Evolutionary conservation across 1,140 invertebrate species (phyloP), one percentile per base, ranked within the genome.

Genomic region (Hydropsyche tenuis): DNA sequence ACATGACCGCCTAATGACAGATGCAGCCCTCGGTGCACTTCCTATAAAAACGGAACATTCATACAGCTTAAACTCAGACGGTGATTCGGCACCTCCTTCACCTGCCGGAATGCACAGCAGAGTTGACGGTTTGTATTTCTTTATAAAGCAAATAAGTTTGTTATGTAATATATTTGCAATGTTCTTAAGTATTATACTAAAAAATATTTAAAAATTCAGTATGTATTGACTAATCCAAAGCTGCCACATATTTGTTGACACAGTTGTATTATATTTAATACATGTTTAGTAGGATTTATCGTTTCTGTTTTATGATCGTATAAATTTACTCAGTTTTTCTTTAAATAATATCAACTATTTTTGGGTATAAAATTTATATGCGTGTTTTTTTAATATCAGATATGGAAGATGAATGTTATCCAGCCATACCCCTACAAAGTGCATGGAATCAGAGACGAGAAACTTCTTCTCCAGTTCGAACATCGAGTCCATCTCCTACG

Each of bases 1-100:
- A 1, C 92, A 95, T 81, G 95, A 96, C 82, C 88, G 93, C 77
- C 87, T 96, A 78, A 96, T 96, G 90, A 94, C 94, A 23, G 95
- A 96, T 79, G 94, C 94, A 0, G 90, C 92, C 14, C 86, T 95
- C 9, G 93, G 92, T 51, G 90, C 90, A 18, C 81, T 86, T 69
- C 91, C 93, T 76, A 93, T 95, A 82, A 91, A 95, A 87, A 89
- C 91, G 80, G 93, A 96, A 86, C 92, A 94, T 84, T 93, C 91
- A 64, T 94, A 94, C 84, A 93, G 92, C 79, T 82, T 93, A 3
- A 86, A 88, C 75, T 89, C 90, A 79, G 85, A 92, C 84, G 84
- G 88, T 74, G 87, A 92, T 82, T 88, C 91, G 77, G 78, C 88
- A 75, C 88, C 89, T 45, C 83, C 88, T 74, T 90, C 89, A 72